Conservation (phyloP, 2,888 invertebrate species). For the Gasteruption jaculator region DNA sequence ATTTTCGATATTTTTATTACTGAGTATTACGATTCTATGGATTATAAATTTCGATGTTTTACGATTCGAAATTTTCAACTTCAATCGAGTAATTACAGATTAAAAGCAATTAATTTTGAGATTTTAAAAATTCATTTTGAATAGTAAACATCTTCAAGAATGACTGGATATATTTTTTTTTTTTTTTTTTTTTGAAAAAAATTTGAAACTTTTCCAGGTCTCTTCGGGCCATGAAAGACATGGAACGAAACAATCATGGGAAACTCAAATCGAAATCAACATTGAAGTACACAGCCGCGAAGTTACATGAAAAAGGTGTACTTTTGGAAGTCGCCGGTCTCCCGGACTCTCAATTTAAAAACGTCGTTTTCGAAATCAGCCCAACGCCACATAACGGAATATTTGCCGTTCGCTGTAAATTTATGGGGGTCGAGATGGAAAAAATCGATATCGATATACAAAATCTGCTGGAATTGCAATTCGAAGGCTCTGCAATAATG, state of each 20-base stretch:
- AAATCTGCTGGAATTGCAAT: conserved; percentile 70
- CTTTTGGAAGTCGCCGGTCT: conserved; percentile 68
- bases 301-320: conserved; percentile 68
- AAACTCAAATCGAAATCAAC: conserved; percentile 60
- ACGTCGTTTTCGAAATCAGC: conserved; percentile 69
- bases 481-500: conserved; percentile 72
- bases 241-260: conserved; percentile 35
- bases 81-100: no score
- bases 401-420: conserved; percentile 68
- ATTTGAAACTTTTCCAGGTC: conserved; percentile 50
- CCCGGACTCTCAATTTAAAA: conserved; percentile 66
- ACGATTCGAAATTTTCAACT: no score
- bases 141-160: no score
- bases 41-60: no score
- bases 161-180: conserved; percentile 1
- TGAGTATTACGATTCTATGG: no score
- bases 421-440: conserved; percentile 74
- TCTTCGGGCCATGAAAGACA: conserved; percentile 54
- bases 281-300: conserved; percentile 65
- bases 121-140: not conserved
- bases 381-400: conserved; percentile 65
- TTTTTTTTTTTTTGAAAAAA: no score
- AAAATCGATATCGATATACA: conserved; percentile 68
- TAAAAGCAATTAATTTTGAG: not conserved
- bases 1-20: no score